Evolutionary conservation across 2,797 vertebrate species (phyloP).

Genomic region (Rhincodon typus): DNA sequence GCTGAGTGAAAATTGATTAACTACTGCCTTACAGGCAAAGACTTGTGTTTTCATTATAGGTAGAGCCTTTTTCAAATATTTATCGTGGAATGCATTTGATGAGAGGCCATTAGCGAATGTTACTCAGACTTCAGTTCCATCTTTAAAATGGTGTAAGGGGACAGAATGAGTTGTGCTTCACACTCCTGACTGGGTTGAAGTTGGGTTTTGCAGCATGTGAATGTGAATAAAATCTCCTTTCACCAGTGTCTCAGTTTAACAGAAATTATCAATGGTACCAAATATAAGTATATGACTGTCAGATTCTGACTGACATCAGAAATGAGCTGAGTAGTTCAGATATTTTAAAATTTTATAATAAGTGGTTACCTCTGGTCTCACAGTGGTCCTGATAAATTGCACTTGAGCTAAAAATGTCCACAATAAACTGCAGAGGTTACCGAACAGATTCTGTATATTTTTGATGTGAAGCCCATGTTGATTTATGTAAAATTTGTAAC

Average conservation of each 20-base stretch:
- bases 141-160: background rate
- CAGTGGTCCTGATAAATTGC: background rate
- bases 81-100: slow-evolving; percentile 14
- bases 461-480: background rate
- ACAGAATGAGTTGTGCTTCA: background rate
- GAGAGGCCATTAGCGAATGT: background rate
- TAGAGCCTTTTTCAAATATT: slow-evolving; percentile 16
- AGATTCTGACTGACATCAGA: background rate
- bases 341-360: background rate
- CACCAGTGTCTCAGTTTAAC: background rate
- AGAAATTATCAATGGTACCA: background rate
- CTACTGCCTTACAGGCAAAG: slow-evolving; percentile 1
- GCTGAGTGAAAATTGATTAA: slow-evolving; percentile 34
- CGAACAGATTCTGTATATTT: background rate
- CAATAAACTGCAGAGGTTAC: background rate
- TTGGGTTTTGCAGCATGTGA: background rate
- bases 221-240: background rate
- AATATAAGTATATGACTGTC: background rate
- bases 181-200: background rate
- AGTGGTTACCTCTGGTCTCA: background rate
- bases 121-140: background rate
- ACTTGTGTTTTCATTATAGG: slow-evolving; percentile 1
- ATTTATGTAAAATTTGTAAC: background rate
- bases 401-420: background rate
- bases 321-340: background rate